These are phyloP conservation scores for Urocyon cinereoargenteus DNA, from an alignment of 2,797 vertebrate species.

Conservation along the genomic window DNA sequence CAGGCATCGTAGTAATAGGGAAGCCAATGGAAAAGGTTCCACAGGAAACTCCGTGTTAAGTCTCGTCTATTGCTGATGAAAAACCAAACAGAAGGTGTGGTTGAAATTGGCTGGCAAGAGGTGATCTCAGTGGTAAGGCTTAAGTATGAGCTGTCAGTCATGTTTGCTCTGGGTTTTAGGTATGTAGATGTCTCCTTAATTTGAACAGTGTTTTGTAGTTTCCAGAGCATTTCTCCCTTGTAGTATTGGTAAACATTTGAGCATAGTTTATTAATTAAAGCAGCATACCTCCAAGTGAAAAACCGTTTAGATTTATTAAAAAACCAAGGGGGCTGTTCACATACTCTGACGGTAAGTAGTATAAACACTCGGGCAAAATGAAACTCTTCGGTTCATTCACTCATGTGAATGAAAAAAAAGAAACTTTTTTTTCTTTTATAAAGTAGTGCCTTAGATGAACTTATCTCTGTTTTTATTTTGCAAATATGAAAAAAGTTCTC, in stretches of 20 bases:
- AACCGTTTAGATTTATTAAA: background rate
- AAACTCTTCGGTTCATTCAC: background rate
- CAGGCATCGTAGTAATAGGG: background rate
- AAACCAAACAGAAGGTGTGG: background rate
- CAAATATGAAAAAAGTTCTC: background rate
- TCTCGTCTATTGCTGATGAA: background rate
- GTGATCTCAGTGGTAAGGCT: background rate
- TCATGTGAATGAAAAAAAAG: too few species aligned
- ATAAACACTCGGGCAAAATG: background rate
- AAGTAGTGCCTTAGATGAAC: background rate
- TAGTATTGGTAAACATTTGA: background rate
- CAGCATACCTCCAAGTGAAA: background rate
- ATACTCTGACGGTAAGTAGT: background rate
- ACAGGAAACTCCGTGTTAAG: too few species aligned
- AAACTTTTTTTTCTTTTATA: background rate
- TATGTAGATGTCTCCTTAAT: background rate
- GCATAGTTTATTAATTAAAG: background rate
- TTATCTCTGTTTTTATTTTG: constrained; percentile 26
- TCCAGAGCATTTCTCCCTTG: background rate
- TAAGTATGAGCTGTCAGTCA: background rate
- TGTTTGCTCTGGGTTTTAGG: background rate
- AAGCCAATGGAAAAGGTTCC: background rate
- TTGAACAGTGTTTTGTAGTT: background rate
- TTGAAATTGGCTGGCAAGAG: background rate
- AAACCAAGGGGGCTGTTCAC: background rate